Conservation (phyloP, 1,140 invertebrate species). For the Orius laevigatus region DNA sequence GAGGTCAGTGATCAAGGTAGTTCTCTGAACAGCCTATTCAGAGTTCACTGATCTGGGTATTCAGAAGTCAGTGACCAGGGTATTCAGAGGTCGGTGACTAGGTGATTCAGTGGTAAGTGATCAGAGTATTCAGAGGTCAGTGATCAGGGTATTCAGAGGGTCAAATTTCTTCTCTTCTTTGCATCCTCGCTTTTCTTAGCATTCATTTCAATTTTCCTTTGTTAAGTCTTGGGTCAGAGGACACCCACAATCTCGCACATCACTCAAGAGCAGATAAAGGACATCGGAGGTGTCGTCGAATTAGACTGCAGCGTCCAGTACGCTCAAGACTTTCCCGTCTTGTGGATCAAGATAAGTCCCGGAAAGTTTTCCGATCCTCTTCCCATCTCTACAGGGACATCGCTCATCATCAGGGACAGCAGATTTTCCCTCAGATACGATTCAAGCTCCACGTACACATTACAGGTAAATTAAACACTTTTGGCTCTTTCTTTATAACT, state of each 20-base stretch:
- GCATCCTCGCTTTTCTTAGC: no score
- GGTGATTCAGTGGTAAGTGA: no score
- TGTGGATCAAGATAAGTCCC: conserved; percentile 60
- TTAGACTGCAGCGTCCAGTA: conserved; percentile 80
- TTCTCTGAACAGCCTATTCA: no score
- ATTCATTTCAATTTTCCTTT: no score
- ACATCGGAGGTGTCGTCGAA: conserved; percentile 77
- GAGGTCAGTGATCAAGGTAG: no score
- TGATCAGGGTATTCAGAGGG: no score
- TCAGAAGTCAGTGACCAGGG: no score
- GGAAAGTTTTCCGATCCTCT: conserved; percentile 37
- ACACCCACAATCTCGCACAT: conserved; percentile 84
- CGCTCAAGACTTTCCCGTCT: conserved; percentile 62
- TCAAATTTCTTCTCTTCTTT: no score
- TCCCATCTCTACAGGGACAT: conserved; percentile 60
- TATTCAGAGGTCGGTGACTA: no score
- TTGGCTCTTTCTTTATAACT: background rate
- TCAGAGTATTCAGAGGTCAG: no score
- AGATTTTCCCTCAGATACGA: conserved; percentile 72
- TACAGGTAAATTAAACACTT: conserved; percentile 41
- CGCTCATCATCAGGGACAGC: conserved; percentile 69
- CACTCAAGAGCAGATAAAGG: conserved; percentile 77
- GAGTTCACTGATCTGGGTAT: no score
- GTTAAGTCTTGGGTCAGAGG: conserved; percentile 44
- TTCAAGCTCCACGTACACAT: conserved; percentile 57